These are phyloP conservation scores for Heliothis peltigera DNA, from an alignment of 2,888 invertebrate genomes.

Conservation along the genomic window DNA sequence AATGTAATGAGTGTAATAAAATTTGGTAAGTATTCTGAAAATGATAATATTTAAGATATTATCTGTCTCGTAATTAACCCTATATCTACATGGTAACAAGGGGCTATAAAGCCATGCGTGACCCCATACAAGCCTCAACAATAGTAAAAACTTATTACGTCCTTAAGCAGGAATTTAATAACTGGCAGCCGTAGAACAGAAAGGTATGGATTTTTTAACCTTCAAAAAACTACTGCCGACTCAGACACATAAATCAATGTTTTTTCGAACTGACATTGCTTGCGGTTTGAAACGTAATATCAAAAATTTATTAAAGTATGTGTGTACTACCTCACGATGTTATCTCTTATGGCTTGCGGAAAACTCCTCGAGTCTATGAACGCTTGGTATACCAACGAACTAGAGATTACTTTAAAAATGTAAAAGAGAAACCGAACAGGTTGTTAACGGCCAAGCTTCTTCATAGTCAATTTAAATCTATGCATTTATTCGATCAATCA, in stretches of 20 bases:
- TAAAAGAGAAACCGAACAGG: conserved; percentile 24
- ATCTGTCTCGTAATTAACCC: conserved; percentile 36
- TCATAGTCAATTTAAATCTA: conserved; percentile 21
- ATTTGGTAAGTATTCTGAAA: conserved; percentile 24
- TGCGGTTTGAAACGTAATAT: conserved; percentile 65
- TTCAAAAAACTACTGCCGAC: conserved; percentile 62
- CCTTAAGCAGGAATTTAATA: conserved; percentile 54
- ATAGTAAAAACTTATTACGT: conserved; percentile 61
- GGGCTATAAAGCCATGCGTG: conserved; percentile 53
- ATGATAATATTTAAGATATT: conserved; percentile 27
- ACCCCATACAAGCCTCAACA: conserved; percentile 45
- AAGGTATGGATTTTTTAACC: conserved; percentile 62
- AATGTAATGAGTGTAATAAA: conserved; percentile 51
- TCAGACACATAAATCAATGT: conserved; percentile 69
- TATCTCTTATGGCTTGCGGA: conserved; percentile 38
- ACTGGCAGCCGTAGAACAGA: conserved; percentile 44
- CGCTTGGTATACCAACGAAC: conserved; percentile 9
- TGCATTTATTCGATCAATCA: conserved; percentile 35
- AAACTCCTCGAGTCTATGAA: conserved; percentile 39
- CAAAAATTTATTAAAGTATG: conserved; percentile 56
- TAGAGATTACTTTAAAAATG: conserved; percentile 15
- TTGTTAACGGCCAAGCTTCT: conserved; percentile 18
- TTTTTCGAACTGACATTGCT: conserved; percentile 64
- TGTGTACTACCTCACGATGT: conserved; percentile 40
- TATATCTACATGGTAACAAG: conserved; percentile 46